phyloP scores from a whole-genome alignment of 2,113 vertebrate genomes.

The Thamnophis sirtalis region DNA sequence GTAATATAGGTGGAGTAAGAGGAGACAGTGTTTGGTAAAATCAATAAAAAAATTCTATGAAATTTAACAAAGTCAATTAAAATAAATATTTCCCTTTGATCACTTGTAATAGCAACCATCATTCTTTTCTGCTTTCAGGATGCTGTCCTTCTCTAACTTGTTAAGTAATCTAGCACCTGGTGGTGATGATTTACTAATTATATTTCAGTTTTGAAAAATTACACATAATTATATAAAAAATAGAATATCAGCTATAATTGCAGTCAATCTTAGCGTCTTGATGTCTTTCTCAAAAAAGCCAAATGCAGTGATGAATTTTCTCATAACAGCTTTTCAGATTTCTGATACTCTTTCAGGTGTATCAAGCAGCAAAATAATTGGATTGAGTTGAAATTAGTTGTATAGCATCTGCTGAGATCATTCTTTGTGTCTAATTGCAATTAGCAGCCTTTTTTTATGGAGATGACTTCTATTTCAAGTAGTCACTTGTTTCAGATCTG shows the following conservation, averaged over 20 bases:
- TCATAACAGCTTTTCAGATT: slow-evolving; percentile 37
- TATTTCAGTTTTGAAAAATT: slow-evolving; percentile 51
- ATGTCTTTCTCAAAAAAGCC: slow-evolving; percentile 39
- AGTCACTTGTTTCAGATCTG: slow-evolving; percentile 19
- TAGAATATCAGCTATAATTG: slow-evolving; percentile 30
- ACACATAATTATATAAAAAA: slow-evolving; percentile 37
- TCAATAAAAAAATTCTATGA: background rate
- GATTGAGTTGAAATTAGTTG: slow-evolving; percentile 37
- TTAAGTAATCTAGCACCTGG: slow-evolving; percentile 36
- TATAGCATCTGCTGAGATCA: slow-evolving; percentile 26
- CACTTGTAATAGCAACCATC: background rate
- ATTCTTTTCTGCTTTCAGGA: background rate
- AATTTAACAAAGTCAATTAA: background rate
- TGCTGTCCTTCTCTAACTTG: background rate
- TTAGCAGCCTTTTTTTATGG: slow-evolving; percentile 42
- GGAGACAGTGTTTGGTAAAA: background rate
- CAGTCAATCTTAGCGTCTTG: slow-evolving; percentile 35
- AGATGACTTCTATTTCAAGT: slow-evolving; percentile 36
- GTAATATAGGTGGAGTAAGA: background rate
- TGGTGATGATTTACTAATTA: slow-evolving; percentile 49
- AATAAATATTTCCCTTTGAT: background rate
- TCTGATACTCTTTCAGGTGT: slow-evolving; percentile 41
- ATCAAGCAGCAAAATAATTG: slow-evolving; percentile 41
- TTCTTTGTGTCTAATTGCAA: slow-evolving; percentile 35
- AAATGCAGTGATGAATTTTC: slow-evolving; percentile 40